Conservation (phyloP, 2,797 vertebrate genomes). For the Anniella stebbinsi region DNA sequence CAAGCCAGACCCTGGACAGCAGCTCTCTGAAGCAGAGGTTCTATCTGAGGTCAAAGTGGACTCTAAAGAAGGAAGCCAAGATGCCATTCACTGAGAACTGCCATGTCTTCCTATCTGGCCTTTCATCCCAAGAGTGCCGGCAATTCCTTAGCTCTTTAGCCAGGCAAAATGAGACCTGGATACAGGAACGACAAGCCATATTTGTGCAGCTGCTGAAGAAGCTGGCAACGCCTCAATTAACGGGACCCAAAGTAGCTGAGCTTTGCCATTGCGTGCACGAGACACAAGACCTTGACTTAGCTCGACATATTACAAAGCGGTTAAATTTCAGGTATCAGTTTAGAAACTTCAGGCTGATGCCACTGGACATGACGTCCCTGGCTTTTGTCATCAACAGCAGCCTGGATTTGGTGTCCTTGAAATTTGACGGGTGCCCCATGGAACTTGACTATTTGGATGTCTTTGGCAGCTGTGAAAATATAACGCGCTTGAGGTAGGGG, state of each 20-base stretch:
- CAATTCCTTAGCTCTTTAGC: constrained; percentile 80
- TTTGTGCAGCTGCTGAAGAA: constrained; percentile 79
- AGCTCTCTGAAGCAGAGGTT: constrained; percentile 79
- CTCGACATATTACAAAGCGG: constrained; percentile 72
- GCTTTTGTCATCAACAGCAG: constrained; percentile 82
- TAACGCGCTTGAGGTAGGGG: constrained; percentile 87
- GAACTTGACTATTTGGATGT: constrained; percentile 84
- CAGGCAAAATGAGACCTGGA: constrained; percentile 67
- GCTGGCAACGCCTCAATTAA: constrained; percentile 80
- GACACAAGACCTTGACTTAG: constrained; percentile 82
- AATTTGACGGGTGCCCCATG: constrained; percentile 88
- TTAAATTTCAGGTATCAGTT: constrained; percentile 81
- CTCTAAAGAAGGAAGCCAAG: constrained; percentile 81
- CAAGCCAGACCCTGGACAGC: constrained; percentile 76
- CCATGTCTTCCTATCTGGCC: constrained; percentile 87
- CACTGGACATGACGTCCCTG: constrained; percentile 84
- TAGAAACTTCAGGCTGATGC: constrained; percentile 85
- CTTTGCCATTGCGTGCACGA: constrained; percentile 89
- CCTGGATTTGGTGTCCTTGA: constrained; percentile 75
- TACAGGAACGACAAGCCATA: constrained; percentile 79
- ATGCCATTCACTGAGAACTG: constrained; percentile 84
- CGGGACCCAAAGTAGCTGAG: constrained; percentile 89
- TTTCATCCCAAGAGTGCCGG: constrained; percentile 82
- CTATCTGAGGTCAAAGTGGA: constrained; percentile 89
- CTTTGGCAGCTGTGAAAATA: constrained; percentile 81